These are phyloP conservation scores for Speoplatyrhinus poulsoni DNA, from an alignment of 2,113 vertebrate species.

Conservation along the genomic window DNA sequence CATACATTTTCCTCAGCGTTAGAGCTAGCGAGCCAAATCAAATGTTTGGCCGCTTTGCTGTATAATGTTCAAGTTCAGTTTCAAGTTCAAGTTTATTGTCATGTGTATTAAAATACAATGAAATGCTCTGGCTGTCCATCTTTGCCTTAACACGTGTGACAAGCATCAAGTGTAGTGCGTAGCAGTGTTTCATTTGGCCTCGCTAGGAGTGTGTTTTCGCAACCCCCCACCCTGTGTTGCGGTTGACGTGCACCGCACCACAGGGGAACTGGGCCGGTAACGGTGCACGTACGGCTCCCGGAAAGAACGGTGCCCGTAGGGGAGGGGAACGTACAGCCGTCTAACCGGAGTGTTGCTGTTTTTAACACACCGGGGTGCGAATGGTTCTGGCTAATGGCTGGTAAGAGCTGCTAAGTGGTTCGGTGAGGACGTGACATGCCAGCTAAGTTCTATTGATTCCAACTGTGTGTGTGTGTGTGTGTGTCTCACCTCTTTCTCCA, in stretches of 20 bases:
- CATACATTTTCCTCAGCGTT: constrained; percentile 16
- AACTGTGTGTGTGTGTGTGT: not conserved
- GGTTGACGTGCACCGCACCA: not conserved
- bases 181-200: constrained; percentile 31
- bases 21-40: constrained; percentile 42
- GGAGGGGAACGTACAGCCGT: not conserved
- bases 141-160: no score
- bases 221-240: constrained; percentile 28
- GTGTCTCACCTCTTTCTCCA: not conserved
- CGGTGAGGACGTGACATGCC: not conserved
- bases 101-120: no score
- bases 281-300: not conserved
- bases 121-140: no score
- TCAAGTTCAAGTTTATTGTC: no score
- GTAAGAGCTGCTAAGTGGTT: not conserved
- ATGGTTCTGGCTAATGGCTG: constrained; percentile 1
- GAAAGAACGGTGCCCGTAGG: not conserved
- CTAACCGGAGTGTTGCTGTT: not conserved
- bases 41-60: constrained; percentile 21
- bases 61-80: not conserved
- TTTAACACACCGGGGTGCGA: constrained; percentile 13
- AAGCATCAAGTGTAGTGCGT: no score
- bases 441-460: not conserved
- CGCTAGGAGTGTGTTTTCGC: constrained; percentile 21
- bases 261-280: not conserved